Base-by-base conservation (phyloP, 1,140 invertebrate genomes). In the Drosophila watanabei region DNA sequence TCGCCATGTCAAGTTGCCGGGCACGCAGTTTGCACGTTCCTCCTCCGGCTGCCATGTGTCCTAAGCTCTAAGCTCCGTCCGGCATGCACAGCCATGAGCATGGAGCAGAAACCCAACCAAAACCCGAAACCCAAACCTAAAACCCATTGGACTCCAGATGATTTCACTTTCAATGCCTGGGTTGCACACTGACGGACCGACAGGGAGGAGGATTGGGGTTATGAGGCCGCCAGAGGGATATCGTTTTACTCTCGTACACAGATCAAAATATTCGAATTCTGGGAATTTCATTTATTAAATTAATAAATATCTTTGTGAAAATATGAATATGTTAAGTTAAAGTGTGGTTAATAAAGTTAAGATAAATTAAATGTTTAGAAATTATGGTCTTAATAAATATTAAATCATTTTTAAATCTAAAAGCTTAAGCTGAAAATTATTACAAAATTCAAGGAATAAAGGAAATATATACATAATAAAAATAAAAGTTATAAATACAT, bases 91-190 rank as follows among this genome's bases (percentile, higher is more conserved):
- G 64, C 57, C 86, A 89, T 79, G 85, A 62, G 48, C 46, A 32
- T 63, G 58, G 49, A 59, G 52, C n/a, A 33, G 48, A 30, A 33
- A 52, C 52, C 64, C 41, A 60, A 20, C 1, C 37, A n/a, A 24
- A n/a, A 7, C 57, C 28, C 43, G 24, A 24, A 24, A 24, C 24
- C 24, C 24, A 24, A 24, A 24, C 24, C 24, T 24, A 24, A 11
- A 33, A 11, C 33, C 33, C 33, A 68, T 71, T 49, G 51, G 37
- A 39, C 33, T 33, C 45, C 41, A 48, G 58, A 80, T 43, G 86
- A 80, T 88, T 89, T 89, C 86, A 89, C 86, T 89, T 89, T 89
- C 86, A 89, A 89, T 90, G 81, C 78, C 82, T 81, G 69, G 81
- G 75, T 85, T 79, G 65, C 52, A 32, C 58, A 56, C 52, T n/a